Percentiles rank a stretch among this genome's conserved stretches.
Conservation (phyloP, 2,797 vertebrate species). For the Neomorphus geoffroyi region DNA sequence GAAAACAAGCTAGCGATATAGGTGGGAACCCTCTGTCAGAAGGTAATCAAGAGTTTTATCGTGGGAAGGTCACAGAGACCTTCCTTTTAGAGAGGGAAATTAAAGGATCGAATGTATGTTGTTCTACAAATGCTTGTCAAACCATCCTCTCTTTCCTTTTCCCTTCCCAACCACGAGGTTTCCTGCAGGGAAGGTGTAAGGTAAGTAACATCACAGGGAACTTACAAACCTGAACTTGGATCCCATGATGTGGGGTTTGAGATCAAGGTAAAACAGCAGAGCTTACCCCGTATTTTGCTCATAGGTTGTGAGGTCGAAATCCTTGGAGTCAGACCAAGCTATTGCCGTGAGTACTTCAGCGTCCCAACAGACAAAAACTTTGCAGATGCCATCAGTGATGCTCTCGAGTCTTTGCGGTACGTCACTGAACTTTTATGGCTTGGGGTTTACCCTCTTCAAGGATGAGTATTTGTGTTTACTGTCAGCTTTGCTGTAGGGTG, state of each 20-base stretch:
- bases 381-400: slow-evolving; percentile 80
- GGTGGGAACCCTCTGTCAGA: neutral
- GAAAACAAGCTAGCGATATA: neutral
- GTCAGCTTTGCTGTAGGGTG: neutral
- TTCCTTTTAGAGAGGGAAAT: neutral
- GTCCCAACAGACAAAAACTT: slow-evolving; percentile 86
- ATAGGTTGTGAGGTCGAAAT: slow-evolving; percentile 94
- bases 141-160: neutral
- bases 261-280: neutral
- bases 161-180: neutral
- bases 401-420: slow-evolving; percentile 85
- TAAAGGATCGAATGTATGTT: neutral
- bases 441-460: neutral
- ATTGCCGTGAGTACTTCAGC: slow-evolving; percentile 87
- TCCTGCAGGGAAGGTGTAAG: neutral
- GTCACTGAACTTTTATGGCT: neutral
- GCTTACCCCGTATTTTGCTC: neutral
- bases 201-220: neutral
- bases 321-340: slow-evolving; percentile 84
- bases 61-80: neutral
- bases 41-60: neutral
- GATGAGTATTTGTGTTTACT: neutral
- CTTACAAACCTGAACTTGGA: neutral
- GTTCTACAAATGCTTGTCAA: neutral
- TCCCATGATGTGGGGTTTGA: neutral